A percentile compares a stretch with the other conserved stretches of the same genome.
phyloP scores from a whole-genome alignment of 2,888 invertebrate species.

The Aleiodes leptofemur region DNA sequence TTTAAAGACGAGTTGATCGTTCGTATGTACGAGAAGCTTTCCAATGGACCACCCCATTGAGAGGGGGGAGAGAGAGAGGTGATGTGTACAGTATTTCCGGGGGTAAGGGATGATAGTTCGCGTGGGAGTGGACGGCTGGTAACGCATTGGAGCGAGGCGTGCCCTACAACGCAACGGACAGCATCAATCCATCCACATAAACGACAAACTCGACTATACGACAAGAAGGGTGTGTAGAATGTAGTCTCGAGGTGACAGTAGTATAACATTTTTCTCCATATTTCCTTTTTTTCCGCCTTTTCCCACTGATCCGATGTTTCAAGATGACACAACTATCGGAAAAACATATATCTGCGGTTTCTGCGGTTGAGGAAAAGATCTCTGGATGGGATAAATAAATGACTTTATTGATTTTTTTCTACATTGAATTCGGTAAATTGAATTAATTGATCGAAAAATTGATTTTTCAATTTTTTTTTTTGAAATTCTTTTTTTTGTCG shows the following conservation, averaged over 20 bases:
- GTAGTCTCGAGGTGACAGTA: slow-evolving; percentile 18
- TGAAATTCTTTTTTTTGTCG: no score
- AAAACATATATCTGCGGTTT: slow-evolving; percentile 17
- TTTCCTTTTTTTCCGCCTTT: not conserved
- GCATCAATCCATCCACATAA: slow-evolving; percentile 74
- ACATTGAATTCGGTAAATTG: no score
- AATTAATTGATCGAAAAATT: no score
- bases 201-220: slow-evolving; percentile 66
- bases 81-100: slow-evolving; percentile 50
- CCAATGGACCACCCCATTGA: slow-evolving; percentile 61
- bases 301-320: not conserved
- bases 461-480: no score
- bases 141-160: slow-evolving; percentile 72
- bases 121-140: slow-evolving; percentile 77
- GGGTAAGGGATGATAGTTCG: slow-evolving; percentile 70
- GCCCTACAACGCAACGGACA: slow-evolving; percentile 72
- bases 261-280: slow-evolving; percentile 26
- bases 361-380: not conserved
- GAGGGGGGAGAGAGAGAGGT: slow-evolving; percentile 32
- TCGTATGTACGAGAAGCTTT: slow-evolving; percentile 33
- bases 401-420: not conserved
- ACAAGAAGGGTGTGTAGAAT: slow-evolving; percentile 28
- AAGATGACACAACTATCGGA: not conserved
- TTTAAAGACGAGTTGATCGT: slow-evolving; percentile 36
- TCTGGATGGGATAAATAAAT: not conserved